Base-by-base conservation (phyloP, 2,888 invertebrate species). In the Phytoseiulus persimilis region DNA sequence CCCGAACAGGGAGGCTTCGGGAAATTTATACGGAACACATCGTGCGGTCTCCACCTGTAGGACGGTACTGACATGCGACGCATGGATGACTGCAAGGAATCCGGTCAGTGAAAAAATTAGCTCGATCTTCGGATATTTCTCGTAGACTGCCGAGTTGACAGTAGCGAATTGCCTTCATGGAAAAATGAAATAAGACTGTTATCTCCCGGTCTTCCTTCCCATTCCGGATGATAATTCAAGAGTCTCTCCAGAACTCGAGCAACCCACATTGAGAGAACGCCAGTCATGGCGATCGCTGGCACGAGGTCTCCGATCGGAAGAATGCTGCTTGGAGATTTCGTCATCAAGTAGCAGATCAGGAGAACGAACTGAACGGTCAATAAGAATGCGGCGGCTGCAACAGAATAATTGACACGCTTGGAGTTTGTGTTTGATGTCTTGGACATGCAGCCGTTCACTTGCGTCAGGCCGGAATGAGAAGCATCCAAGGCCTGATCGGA, bases 101-200 rank as follows among this genome's bases (percentile, higher is more conserved):
- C 87, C 87, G 6, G 87, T 87, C 87, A 87, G 31, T 9, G 87
- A 87, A 33, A 87, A 87, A 31, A 87, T 33, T 18, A 87, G 87
- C 11, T 87, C 45, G 45, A 87, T 45, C 87, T 87, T 87, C n/a
- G 87, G 87, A 87, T 87, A 87, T 45, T 32, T 33, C 45, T 87
- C 87, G 87, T 87, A 87, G 32, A 87, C 87, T 32, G 33, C 87
- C 28, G 87, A 87, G 23, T n/a, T 45, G 28, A 87, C 45, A 28
- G 45, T 33, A 9, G 87, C 87, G 87, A 39, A 87, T 87, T 87
- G 87, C 87, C 87, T 87, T n/a, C n/a, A 28, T 23, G 87, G 28
- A 33, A 33, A 5, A 32, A 65, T 65, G 65, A 65, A 28, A 18
- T 14, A 23, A 65, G 65, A 2, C 28, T 28, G 28, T 65, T 65